Base-by-base conservation (phyloP, 2,888 invertebrate species). In the Syritta pipiens region DNA sequence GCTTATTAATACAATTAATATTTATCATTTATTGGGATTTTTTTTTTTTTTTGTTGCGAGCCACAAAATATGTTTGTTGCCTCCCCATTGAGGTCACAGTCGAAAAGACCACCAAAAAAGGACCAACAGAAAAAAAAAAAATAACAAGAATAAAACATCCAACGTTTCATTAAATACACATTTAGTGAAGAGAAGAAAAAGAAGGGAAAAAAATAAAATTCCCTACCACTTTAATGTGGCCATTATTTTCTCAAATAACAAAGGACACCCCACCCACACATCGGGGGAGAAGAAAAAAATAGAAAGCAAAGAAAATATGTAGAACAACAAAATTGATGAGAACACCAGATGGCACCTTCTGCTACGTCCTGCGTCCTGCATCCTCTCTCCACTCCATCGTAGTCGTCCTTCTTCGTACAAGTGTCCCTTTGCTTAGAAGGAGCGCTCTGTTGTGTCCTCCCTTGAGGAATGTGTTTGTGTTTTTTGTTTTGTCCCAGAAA, bases 261-360 rank as follows among this genome's bases (percentile, higher is more conserved):
- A 62, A 62, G 35, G 46, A 57, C 53, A 46, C 24, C 19, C 12
- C 26, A 42, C 12, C 1, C n/a, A 7, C 40, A 14, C 6, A 14
- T n/a, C n/a, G n/a, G n/a, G n/a, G n/a, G n/a, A 19, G 30, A 20
- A 22, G 24, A 48, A 40, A 55, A 5, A 14, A 12, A 26, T 3
- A 59, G 20, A 12, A 42, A 14, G 37, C 14, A 5, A 12, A 37
- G 37, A n/a, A 57, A 49, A 49, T 76, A 76, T 76, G 55, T 59
- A 57, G 60, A 69, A 75, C 75, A 62, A 62, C 44, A 46, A 42
- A 77, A 77, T 65, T 71, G 71, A 69, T 76, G 71, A 63, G 53
- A 53, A 63, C 32, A 46, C 57, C 76, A 77, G 76, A 77, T 77
- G 76, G 63, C 76, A 46, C 53, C 51, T 46, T 32, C 40, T 65